Conservation (phyloP, 2,888 invertebrate species). For the Pollenia angustigena region DNA sequence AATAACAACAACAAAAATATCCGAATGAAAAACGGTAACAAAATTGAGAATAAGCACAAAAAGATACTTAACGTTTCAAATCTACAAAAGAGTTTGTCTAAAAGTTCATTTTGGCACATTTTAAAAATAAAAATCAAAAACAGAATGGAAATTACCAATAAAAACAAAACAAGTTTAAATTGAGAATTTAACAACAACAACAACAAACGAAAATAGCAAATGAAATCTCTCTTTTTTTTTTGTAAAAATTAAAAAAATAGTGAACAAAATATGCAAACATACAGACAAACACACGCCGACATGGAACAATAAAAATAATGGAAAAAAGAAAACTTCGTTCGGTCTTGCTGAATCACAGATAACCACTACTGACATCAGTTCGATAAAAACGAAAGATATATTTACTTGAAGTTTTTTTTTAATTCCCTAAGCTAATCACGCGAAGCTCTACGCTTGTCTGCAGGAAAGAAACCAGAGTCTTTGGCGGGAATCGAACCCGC, state of each 20-base stretch:
- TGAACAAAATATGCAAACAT: slow-evolving; percentile 19
- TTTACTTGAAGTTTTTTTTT: too few relatives aligned
- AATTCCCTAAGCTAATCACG: too few relatives aligned
- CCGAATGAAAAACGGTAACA: neutral
- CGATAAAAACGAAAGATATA: too few relatives aligned
- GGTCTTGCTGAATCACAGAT: too few relatives aligned
- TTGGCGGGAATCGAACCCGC: too few relatives aligned
- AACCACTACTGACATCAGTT: too few relatives aligned
- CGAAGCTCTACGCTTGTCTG: too few relatives aligned
- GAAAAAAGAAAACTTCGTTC: neutral
- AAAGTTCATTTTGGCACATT: slow-evolving; percentile 60
- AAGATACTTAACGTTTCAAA: slow-evolving; percentile 35
- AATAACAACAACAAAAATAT: slow-evolving; percentile 32
- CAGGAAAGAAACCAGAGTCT: too few relatives aligned
- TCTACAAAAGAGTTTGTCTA: neutral
- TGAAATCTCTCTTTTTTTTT: slow-evolving; percentile 53
- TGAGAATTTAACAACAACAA: slow-evolving; percentile 51
- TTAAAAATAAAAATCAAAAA: slow-evolving; percentile 42
- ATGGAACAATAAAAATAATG: neutral
- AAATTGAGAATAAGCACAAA: slow-evolving; percentile 15
- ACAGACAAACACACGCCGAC: neutral
- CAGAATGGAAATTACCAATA: slow-evolving; percentile 25
- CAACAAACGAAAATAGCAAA: slow-evolving; percentile 14
- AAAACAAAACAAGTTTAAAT: slow-evolving; percentile 54
- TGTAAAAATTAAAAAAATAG: slow-evolving; percentile 5